Evolutionary conservation across 2,888 invertebrate genomes (phyloP), one percentile per base, ranked within the genome.

Genomic region (Microplitis manilae): DNA sequence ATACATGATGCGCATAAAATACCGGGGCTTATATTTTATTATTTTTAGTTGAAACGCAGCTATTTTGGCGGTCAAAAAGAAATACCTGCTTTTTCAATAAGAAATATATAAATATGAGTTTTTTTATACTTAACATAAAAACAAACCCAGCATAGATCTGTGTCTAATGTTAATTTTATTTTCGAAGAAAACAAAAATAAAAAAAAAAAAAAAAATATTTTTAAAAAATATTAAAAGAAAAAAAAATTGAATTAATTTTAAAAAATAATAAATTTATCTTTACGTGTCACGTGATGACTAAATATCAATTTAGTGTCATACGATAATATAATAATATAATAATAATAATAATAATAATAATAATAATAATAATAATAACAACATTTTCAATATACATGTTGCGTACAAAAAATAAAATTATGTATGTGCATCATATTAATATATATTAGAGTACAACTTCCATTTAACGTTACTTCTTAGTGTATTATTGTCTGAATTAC

Each of bases 391-490:
- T 5, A 50, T 50, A 50, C 1, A 2, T 50, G 50, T 50, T 50
- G 13, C 13, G 13, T 50, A 50, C 8, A 50, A 65, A 65, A 38
- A 30, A 65, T 8, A 17, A 62, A 62, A 62, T 1, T n/a, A 59
- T 50, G 50, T 69, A 60, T 60, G 30, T 30, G 20, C 30, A 30
- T 30, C 8, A 30, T 65, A 8, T 8, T 65, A 65, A 65, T 65
- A 30, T 65, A 50, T 50, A 50, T 50, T 8, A 65, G 13, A 65
- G 65, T 65, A 65, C 65, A 65, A 65, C 65, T 65, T 65, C 65
- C 65, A 65, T 17, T 65, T 65, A 4, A 30, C 13, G 65, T 65
- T 30, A 30, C 20, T 20, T 13, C 38, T 30, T 65, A 65, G 20
- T 30, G 65, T 20, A 65, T 30, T 65, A 30, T 65, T 59, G 59